Evolutionary conservation across 2,888 invertebrate species (phyloP), one percentile per base, ranked within the genome.

Genomic region (Pyralis farinalis): DNA sequence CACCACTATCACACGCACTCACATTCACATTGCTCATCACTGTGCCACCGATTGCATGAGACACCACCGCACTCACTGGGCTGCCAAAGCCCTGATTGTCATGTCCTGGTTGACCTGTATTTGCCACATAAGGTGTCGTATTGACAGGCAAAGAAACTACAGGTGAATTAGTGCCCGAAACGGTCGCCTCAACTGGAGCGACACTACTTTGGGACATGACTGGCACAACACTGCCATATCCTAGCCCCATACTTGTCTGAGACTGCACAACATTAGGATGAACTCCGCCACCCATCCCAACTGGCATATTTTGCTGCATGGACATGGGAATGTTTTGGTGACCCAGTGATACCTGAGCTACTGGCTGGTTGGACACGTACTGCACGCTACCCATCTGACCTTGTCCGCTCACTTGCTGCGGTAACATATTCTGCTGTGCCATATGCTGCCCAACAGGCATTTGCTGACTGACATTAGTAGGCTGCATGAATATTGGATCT

Each of bases 321-420:
- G 89, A 79, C 87, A 90, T 87, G 40, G 87, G 81, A 71, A 89
- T 89, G 76, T 82, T 89, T 69, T 87, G 88, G 59, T 87, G 88
- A n/a, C 71, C 66, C 81, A 86, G 80, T 1, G 82, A 62, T 41
- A 83, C 81, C 45, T 86, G 86, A 27, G 76, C 65, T 50, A 85
- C 84, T 0, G 79, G 51, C 47, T 86, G 87, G 46, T 72, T 81
- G 37, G 75, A 58, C 51, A 89, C 87, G 45, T 87, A 89, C 55
- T 88, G 84, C 43, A 84, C 81, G 12, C 71, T 71, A 12, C 77
- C 74, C 70, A 88, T 81, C 46, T 83, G 86, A n/a, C 75, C 78
- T 46, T 86, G 86, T 4, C 76, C 83, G n/a, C 75, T 72, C 32
- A 82, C 82, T 58, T 83, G 83, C 57, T 83, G 87, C 20, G 80